phyloP scores from a whole-genome alignment of 2,113 vertebrate species.

The Pimephales promelas region DNA sequence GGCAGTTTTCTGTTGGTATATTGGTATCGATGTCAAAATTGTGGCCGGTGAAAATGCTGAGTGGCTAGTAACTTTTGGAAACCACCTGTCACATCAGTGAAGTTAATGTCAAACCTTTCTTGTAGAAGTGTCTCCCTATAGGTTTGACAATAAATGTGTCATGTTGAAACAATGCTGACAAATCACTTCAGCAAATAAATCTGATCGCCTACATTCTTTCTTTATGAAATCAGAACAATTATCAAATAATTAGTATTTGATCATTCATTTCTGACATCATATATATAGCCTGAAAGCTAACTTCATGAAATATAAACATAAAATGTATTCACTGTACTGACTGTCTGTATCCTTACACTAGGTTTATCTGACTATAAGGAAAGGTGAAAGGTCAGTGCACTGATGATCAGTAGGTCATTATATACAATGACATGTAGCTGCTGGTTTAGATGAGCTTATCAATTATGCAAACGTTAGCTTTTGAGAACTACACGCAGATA shows the following conservation, averaged over 20 bases:
- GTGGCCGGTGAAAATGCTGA: too few species aligned
- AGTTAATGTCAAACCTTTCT: neutral
- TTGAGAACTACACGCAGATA: neutral
- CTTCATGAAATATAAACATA: too few species aligned
- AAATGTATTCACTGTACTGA: too few species aligned
- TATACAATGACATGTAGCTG: neutral
- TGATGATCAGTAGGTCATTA: neutral
- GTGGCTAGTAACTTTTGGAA: too few species aligned
- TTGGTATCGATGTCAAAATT: too few species aligned
- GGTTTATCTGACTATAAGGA: neutral
- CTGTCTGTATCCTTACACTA: neutral
- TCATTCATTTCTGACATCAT: neutral
- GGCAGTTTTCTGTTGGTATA: too few species aligned
- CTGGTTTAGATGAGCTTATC: neutral
- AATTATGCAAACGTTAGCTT: conserved; percentile 14
- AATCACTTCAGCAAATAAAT: neutral
- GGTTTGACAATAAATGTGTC: conserved; percentile 42
- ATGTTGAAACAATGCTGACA: conserved; percentile 3
- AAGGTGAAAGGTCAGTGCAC: conserved; percentile 18
- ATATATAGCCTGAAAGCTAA: neutral
- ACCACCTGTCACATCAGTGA: too few species aligned
- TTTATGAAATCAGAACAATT: neutral
- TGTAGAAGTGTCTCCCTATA: neutral
- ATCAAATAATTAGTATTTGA: neutral
- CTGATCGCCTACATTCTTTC: neutral